Base-by-base conservation (phyloP, 2,113 vertebrate genomes). In the Ammodramus savannarum region DNA sequence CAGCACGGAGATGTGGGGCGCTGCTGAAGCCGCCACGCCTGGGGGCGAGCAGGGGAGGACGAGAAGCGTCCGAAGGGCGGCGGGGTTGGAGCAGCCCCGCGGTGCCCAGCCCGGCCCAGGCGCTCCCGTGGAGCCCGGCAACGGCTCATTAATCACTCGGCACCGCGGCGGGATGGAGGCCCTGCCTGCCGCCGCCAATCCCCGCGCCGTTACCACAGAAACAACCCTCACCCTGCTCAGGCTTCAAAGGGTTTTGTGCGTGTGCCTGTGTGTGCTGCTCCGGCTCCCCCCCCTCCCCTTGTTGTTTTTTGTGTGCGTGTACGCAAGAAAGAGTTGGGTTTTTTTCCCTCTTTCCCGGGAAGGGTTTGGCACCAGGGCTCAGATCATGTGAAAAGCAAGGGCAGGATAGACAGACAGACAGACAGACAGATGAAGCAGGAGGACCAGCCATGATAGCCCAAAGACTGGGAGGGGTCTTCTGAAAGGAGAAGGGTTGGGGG, bases 171-270 rank as follows among this genome's bases (percentile, higher is more conserved):
- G 94, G 97, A 98, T 94, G 96, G 94, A 96, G 95, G 94, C 96
- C 97, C 95, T 90, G 36, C 93, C 78, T 22, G 66, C 90, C 61
- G 55, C 96, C 85, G 74, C 98, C 98, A 97, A 97, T 98, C 97
- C 95, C 95, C 49, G 84, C 66, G 84, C 94, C 39, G 98, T 98
- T 98, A 97, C 98, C 97, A 90, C 96, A 97, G 98, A 98, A 98
- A 98, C 98, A 98, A 97, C 98, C 98, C 98, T 97, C 97, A 96
- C 97, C 98, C 98, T 98, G 97, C 65, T 67, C 95, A 97, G 96
- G 96, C 97, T 97, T 96, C 97, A 96, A 94, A 97, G 97, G 97
- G 95, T 96, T 97, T 91, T 95, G 97, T 97, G 67, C 57, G 44
- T 89, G 94, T 96, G 89, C 67, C 84, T 90, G 95, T 96, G 95